phyloP scores from a whole-genome alignment of 2,113 vertebrate genomes.

The Aythya baeri region DNA sequence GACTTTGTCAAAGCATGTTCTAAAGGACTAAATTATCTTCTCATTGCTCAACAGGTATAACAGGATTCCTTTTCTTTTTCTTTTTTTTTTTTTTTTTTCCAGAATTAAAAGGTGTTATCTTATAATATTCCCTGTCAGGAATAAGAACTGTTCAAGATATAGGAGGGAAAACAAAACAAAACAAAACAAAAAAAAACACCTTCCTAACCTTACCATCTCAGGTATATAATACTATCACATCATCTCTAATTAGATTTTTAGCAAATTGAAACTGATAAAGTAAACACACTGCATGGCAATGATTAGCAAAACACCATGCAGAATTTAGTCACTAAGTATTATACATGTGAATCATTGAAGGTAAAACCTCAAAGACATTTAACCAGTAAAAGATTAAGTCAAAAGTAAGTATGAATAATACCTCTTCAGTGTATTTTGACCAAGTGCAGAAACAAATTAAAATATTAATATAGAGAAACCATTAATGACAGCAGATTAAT shows the following conservation, averaged over 20 bases:
- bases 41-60: constrained; percentile 31
- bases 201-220: neutral
- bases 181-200: neutral
- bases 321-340: neutral
- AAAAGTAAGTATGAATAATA: neutral
- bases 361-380: neutral
- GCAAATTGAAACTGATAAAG: constrained; percentile 26
- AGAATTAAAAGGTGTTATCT: neutral
- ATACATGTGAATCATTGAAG: neutral
- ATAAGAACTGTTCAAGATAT: neutral
- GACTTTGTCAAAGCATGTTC: neutral
- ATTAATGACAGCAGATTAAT: neutral
- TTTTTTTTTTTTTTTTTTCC: constrained; percentile 5
- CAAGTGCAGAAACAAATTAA: neutral
- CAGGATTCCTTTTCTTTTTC: constrained; percentile 9
- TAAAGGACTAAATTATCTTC: neutral
- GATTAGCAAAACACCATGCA: constrained; percentile 2
- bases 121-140: neutral
- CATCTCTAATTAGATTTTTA: constrained; percentile 17
- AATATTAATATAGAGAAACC: neutral
- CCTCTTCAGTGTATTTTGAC: neutral
- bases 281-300: neutral
- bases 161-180: no score
- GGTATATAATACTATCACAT: neutral
- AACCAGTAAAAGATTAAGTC: neutral